Percentiles rank a stretch among this genome's conserved stretches.
Conservation (phyloP, 2,797 vertebrate genomes). For the Notolabrus celidotus region DNA sequence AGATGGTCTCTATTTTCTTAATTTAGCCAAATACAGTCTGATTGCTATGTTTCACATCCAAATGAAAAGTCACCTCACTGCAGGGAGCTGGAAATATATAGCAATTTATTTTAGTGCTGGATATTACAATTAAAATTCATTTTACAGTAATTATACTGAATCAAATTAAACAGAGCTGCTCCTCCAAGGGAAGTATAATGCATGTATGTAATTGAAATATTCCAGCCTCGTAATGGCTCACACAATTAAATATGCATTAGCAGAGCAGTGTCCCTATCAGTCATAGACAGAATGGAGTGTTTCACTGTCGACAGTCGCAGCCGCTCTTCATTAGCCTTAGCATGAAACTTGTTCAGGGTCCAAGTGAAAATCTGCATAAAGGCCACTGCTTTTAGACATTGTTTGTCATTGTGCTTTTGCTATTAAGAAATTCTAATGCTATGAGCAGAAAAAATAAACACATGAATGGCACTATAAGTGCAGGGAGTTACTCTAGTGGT, state of each 20-base stretch:
- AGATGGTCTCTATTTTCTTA: conserved; percentile 55
- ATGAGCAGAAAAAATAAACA: conserved; percentile 33
- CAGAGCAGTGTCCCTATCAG: conserved; percentile 67
- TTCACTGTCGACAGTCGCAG: conserved; percentile 46
- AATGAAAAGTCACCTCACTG: conserved; percentile 59
- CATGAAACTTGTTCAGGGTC: conserved; percentile 13
- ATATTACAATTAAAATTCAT: conserved; percentile 80
- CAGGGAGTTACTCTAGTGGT: conserved; percentile 23
- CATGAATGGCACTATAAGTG: conserved; percentile 29
- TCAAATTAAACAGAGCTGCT: conserved; percentile 78
- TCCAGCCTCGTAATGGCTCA: conserved; percentile 77
- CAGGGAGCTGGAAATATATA: conserved; percentile 44
- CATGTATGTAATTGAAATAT: conserved; percentile 83
- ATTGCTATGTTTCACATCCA: conserved; percentile 40
- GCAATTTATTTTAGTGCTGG: conserved; percentile 69
- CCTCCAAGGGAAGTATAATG: conserved; percentile 73
- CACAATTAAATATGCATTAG: conserved; percentile 83
- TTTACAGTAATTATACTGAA: conserved; percentile 80
- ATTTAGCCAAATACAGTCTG: conserved; percentile 54
- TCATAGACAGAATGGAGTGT: conserved; percentile 53
- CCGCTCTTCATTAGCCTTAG: conserved; percentile 24
- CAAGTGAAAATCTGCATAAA: conserved; percentile 44
- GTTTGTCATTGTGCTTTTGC: conserved; percentile 17
- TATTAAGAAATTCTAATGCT: conserved; percentile 49
- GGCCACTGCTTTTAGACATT: conserved; percentile 47